These are phyloP conservation scores for Crematogaster levior DNA, from an alignment of 2,888 invertebrate genomes.

Conservation along the genomic window DNA sequence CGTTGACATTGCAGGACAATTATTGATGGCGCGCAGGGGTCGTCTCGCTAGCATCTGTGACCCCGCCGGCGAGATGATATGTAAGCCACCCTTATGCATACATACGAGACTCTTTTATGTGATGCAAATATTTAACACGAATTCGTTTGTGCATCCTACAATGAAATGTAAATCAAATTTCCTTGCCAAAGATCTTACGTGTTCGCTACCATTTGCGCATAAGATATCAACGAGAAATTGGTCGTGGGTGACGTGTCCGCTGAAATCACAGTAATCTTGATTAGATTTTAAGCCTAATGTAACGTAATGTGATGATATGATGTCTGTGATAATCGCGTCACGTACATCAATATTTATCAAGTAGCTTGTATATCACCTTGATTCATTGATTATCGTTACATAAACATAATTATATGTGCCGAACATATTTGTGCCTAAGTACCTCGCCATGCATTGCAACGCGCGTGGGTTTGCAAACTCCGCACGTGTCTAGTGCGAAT, in stretches of 20 bases:
- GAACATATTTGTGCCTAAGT: constrained; percentile 12
- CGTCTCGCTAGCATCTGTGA: constrained; percentile 89
- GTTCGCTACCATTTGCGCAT: neutral
- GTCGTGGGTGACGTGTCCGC: neutral
- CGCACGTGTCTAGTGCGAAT: constrained; percentile 18
- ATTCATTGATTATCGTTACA: constrained; percentile 62
- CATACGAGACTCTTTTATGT: constrained; percentile 52
- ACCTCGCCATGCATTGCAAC: neutral
- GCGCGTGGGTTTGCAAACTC: constrained; percentile 2
- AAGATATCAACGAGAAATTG: neutral
- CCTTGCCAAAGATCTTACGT: neutral
- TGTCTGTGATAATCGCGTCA: constrained; percentile 26
- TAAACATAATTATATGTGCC: constrained; percentile 48
- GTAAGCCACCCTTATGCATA: constrained; percentile 87
- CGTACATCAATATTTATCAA: constrained; percentile 54
- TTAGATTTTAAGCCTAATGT: neutral
- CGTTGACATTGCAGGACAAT: constrained; percentile 83
- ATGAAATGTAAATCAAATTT: neutral
- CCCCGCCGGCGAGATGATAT: constrained; percentile 89
- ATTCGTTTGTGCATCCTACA: constrained; percentile 59
- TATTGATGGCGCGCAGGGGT: constrained; percentile 84
- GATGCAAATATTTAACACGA: constrained; percentile 50
- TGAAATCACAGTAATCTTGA: constrained; percentile 20
- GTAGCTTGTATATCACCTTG: constrained; percentile 37
- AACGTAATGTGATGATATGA: neutral